Evolutionary conservation across 2,797 vertebrate genomes (phyloP), one percentile per base, ranked within the genome.

Genomic region (Spea hammondii): DNA sequence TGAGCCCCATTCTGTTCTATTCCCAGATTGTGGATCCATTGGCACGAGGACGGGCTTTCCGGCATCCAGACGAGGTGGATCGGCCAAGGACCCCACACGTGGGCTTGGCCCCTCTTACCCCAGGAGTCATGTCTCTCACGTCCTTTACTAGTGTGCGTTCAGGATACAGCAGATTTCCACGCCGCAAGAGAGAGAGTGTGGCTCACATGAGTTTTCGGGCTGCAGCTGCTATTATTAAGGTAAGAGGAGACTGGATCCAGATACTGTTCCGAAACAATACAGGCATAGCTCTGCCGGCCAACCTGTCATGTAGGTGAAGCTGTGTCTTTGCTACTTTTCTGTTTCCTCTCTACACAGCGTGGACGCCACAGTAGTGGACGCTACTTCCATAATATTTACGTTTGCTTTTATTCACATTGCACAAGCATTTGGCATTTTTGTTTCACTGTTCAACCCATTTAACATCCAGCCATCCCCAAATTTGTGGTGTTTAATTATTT

Each of bases 141-240:
- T 99, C 97, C 67, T 94, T 96, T 85, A 94, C 94, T 88, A 99
- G 96, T 78, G 82, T 94, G 79, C 95, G 93, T 77, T 97, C 96
- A 0, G 94, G 92, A 48, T 87, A 93, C 79, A 71, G 81, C 67
- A 93, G 93, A 74, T 88, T 94, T 72, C 94, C 92, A 0, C 91
- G 86, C 74, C 92, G 97, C 72, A 99, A 98, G 90, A 93, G 96
- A 83, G 93, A 97, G 75, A 98, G 96, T 0, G 97, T 99, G 0
- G 96, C 96, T 4, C 95, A 95, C 76, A 98, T 99, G 97, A 97
- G 97, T 89, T 93, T 98, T 84, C 94, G 95, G 44, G 97, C 94
- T 0, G 97, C 97, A 0, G 93, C 96, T 0, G 96, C 96, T 64
- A 88, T 99, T 48, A 88, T 99, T 80, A 94, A 88, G 69, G 97